Evolutionary conservation across 2,888 invertebrate species (phyloP).

Genomic region (Argyresthia albistria): DNA sequence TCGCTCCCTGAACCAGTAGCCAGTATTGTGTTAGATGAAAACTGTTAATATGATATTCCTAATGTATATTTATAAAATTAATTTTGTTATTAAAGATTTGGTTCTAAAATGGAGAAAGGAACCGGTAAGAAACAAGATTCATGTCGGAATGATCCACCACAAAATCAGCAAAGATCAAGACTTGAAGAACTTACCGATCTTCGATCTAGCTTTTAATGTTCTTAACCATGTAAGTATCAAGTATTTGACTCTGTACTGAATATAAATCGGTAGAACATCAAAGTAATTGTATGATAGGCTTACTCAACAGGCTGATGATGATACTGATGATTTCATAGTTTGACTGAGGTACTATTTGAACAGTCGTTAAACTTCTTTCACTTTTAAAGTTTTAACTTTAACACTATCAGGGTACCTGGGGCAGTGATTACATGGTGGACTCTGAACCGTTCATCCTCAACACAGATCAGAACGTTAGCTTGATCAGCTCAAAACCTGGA

Average conservation of each 20-base stretch:
- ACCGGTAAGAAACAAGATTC: conserved; percentile 11
- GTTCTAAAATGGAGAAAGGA: conserved; percentile 14
- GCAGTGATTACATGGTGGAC: conserved; percentile 17
- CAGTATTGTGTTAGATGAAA: no score
- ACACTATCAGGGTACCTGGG: conserved; percentile 16
- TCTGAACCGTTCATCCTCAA: background rate
- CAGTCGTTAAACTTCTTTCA: background rate
- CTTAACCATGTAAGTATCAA: conserved; percentile 12
- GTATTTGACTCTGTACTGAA: background rate
- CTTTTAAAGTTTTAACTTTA: background rate
- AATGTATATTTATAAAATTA: no score
- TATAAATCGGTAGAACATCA: background rate
- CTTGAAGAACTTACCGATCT: conserved; percentile 10
- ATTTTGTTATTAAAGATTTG: conserved; percentile 5
- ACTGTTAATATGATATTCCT: no score
- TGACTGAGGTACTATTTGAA: background rate
- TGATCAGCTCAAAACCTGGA: conserved; percentile 17
- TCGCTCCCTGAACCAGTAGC: no score
- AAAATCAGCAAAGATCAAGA: conserved; percentile 12
- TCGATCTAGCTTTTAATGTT: conserved; percentile 14
- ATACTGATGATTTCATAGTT: background rate
- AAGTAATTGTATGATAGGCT: background rate
- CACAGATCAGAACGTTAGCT: background rate
- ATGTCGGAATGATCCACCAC: conserved; percentile 13
- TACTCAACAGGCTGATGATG: no score